Evolutionary conservation across 2,888 invertebrate genomes (phyloP), one percentile per base, ranked within the genome.

Genomic region (Macrosiphum euphorbiae): DNA sequence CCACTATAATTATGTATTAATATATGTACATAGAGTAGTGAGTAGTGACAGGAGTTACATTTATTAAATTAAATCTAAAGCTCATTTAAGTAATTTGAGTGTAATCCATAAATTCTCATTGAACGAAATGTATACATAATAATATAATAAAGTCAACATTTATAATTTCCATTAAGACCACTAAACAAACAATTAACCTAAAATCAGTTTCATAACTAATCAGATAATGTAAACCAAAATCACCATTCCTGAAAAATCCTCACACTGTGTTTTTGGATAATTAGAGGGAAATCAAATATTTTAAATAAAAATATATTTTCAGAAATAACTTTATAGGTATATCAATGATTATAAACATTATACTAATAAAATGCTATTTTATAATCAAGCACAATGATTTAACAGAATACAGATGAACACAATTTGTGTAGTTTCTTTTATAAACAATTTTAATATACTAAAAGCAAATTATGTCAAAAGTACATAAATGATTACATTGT

Each of bases 361-460:
- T 55, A 20, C 55, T 20, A 55, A 55, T 67, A 67, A n/a, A 67
- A n/a, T 35, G 20, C 7, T 78, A 78, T 78, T 78, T 35, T 20
- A 78, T 41, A 20, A 35, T 20, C 78, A 78, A 35, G 20, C 78
- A 35, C 0, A 78, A 78, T 78, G 20, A 20, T 41, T 35, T 41
- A 35, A 78, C 35, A 78, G 8, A 78, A 78, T 78, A 41, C 20
- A 20, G 20, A 5, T 35, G 20, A 78, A 35, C 78, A 78, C 78
- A 47, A n/a, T n/a, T 61, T 55, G 78, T 84, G n/a, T 26, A 91
- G 28, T 91, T 91, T 84, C 1, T 5, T 67, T 50, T 35, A 13
- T 87, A 61, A 92, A 92, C 67, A 88, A 87, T 67, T 92, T 92
- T 87, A 92, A 87, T 92, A 87, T 35, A 61, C 16, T 61, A 92